Base-by-base conservation (phyloP, 2,113 vertebrate species). In the Neolamprologus devosi region DNA sequence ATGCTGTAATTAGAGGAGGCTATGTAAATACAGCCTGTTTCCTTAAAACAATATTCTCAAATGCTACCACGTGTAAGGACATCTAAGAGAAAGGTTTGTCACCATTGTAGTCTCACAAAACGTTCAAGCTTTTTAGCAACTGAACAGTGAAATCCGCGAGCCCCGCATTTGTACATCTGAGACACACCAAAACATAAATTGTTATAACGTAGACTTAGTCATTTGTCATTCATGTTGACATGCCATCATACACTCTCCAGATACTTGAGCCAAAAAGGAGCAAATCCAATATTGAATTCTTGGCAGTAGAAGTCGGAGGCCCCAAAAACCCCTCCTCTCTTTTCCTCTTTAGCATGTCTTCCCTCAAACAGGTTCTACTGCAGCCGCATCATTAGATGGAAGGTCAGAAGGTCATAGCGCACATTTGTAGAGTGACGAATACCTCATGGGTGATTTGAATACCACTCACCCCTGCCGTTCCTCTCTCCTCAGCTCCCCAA, bases 401-500 rank as follows among this genome's bases (percentile, higher is more conserved):
- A 81, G 95, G 95, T 89, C 91, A 88, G 26, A 33, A 73, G 95
- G 94, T 95, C 95, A 93, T 82, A 86, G 82, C 91, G 89, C 92
- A 90, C 92, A 95, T 96, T 96, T 95, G 95, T 93, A 93, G 89
- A 95, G 92, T 85, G 92, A 91, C 95, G 93, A 95, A 96, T 96
- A 95, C 88, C 93, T 93, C 95, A 94, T 91, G 92, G 91, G 85
- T 80, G 78, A 93, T 96, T 95, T 96, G 91, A 95, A 95, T 94
- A 91, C 70, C 92, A 58, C 88, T 93, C 89, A 91, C 92, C 92
- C 89, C 90, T 86, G 84, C 92, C 80, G 9, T 82, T 89, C 95
- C 86, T 81, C 84, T 88, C 91, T 86, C 86, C 88, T 87, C 88
- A 40, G 70, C 88, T 90, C 85, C 86, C 94, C 93, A 95, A 95